Conservation (phyloP, 2,888 invertebrate species). For the Druceiella hillmani region DNA sequence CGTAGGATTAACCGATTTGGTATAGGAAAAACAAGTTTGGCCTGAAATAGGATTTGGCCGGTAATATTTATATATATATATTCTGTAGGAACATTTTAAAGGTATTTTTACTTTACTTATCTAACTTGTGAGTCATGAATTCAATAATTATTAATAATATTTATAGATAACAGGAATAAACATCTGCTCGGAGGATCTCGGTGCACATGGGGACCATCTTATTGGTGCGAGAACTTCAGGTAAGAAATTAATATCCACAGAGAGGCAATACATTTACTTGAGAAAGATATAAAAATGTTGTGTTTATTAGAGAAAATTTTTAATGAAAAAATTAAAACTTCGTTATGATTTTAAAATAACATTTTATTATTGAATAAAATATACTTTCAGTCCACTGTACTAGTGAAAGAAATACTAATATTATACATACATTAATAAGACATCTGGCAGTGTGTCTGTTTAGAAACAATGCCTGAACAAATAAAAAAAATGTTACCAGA, state of each 20-base stretch:
- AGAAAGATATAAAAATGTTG: constrained; percentile 7
- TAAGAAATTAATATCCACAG: constrained; percentile 24
- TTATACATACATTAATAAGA: too few relatives aligned
- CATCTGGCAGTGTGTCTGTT: too few relatives aligned
- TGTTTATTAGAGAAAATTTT: background rate
- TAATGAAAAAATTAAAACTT: background rate
- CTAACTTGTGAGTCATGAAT: constrained; percentile 8
- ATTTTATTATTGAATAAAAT: background rate
- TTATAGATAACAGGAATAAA: constrained; percentile 9
- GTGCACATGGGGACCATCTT: constrained; percentile 76
- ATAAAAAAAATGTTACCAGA: too few relatives aligned
- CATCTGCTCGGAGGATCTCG: constrained; percentile 51
- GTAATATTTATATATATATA: background rate
- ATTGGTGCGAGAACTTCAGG: constrained; percentile 67
- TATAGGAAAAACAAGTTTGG: too few relatives aligned
- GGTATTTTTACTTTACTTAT: too few relatives aligned
- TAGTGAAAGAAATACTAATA: too few relatives aligned
- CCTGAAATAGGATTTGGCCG: too few relatives aligned
- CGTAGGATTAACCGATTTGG: too few relatives aligned
- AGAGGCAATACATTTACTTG: constrained; percentile 9
- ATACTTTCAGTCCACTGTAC: background rate
- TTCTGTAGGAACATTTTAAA: background rate
- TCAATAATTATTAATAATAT: constrained; percentile 14
- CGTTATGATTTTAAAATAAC: background rate
- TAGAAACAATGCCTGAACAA: too few relatives aligned